Percentiles rank a stretch among this genome's conserved stretches.
These are phyloP conservation scores for Tympanuchus pallidicinctus DNA, from an alignment of 2,113 vertebrate genomes.

Conservation along the genomic window DNA sequence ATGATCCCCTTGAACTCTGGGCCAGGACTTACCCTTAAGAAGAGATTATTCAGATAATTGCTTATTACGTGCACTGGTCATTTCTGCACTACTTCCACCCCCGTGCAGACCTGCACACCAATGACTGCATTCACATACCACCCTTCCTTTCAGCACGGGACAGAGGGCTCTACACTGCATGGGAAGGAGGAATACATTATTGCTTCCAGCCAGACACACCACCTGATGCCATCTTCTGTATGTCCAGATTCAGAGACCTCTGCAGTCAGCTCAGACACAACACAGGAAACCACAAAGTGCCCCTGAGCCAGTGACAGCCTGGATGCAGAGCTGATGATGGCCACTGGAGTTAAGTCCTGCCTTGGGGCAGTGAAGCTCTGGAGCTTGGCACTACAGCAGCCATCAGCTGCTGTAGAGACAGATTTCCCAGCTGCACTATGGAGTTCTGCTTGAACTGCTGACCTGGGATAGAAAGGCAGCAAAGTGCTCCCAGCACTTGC, in stretches of 20 bases:
- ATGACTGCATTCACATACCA: neutral
- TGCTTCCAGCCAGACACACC: neutral
- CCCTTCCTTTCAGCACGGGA: fast-evolving
- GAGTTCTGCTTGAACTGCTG: neutral
- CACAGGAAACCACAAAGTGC: neutral
- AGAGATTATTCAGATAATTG: neutral
- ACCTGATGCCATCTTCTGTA: neutral
- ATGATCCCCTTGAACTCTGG: fast-evolving
- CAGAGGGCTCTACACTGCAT: neutral
- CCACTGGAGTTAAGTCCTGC: neutral
- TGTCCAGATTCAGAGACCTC: fast-evolving
- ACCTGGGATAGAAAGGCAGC: neutral
- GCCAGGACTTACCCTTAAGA: neutral
- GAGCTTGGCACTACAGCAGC: neutral
- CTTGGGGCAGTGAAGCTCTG: neutral
- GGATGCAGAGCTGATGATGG: neutral
- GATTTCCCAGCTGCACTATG: neutral
- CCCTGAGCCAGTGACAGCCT: fast-evolving
- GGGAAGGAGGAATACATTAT: neutral
- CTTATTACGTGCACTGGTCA: neutral
- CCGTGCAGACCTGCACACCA: neutral
- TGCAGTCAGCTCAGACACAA: fast-evolving
- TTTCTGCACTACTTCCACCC: neutral
- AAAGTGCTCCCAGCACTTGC: neutral
- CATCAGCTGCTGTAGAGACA: neutral